Conservation (phyloP, 2,888 invertebrate genomes). For the Pachymerium ferrugineum region DNA sequence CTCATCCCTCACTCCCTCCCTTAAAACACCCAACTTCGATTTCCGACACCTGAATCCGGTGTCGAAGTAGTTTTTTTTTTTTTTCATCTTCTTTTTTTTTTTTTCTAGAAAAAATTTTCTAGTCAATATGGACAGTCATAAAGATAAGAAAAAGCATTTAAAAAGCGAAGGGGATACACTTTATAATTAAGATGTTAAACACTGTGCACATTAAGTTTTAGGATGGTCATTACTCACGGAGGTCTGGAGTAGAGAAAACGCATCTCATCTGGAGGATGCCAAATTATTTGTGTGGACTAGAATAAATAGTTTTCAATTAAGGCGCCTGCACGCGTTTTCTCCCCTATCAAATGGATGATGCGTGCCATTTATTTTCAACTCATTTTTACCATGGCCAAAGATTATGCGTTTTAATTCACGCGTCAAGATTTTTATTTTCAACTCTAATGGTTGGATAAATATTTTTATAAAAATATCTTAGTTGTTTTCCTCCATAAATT, state of each 20-base stretch:
- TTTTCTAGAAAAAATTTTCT: no score
- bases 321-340: slow-evolving; percentile 16
- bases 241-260: neutral
- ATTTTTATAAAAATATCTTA: neutral
- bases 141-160: slow-evolving; percentile 1
- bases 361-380: neutral
- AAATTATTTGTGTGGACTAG: slow-evolving; percentile 13
- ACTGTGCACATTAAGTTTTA: slow-evolving; percentile 31
- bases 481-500: slow-evolving; percentile 9
- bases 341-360: slow-evolving; percentile 18
- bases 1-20: neutral
- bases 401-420: neutral
- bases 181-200: slow-evolving; percentile 32
- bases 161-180: slow-evolving; percentile 25
- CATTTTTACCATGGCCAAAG: neutral
- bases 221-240: slow-evolving; percentile 20
- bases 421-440: neutral
- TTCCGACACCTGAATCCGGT: neutral
- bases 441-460: neutral
- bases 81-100: no score
- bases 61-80: no score
- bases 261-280: neutral
- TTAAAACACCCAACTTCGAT: neutral
- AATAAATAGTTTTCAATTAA: slow-evolving; percentile 33
- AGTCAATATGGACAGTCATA: neutral